Conservation (phyloP, 2,113 vertebrate species). For the Calonectris borealis region DNA sequence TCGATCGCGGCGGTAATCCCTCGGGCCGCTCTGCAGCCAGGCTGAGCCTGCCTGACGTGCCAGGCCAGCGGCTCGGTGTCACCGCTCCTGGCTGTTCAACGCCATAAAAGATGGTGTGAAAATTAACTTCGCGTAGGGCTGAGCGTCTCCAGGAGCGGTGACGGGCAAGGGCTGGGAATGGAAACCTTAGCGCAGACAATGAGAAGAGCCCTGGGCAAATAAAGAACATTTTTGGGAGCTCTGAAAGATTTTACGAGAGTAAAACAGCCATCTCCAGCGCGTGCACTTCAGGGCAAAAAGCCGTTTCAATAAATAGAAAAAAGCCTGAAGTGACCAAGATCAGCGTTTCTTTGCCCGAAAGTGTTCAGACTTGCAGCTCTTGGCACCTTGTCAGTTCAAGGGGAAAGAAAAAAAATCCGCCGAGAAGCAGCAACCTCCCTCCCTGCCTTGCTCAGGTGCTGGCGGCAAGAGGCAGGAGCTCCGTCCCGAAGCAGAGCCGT, state of each 20-base stretch:
- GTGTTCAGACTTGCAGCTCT: background rate
- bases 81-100: background rate
- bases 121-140: background rate
- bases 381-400: background rate
- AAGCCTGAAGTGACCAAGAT: background rate
- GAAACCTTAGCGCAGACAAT: accelerated
- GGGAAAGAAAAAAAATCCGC: too few relatives aligned
- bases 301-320: background rate
- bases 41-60: background rate
- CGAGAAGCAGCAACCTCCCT: background rate
- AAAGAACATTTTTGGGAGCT: background rate
- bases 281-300: background rate
- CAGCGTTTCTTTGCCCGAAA: background rate
- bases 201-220: background rate
- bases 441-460: too few relatives aligned
- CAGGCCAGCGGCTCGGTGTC: accelerated
- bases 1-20: background rate
- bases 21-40: background rate
- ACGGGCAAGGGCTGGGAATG: background rate
- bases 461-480: accelerated
- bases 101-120: background rate
- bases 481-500: background rate
- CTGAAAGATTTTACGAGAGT: background rate
- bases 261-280: accelerated
- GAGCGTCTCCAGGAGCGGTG: background rate